Evolutionary conservation across 2,113 vertebrate genomes (phyloP), one percentile per base, ranked within the genome.

Genomic region (Heterochromis multidens): DNA sequence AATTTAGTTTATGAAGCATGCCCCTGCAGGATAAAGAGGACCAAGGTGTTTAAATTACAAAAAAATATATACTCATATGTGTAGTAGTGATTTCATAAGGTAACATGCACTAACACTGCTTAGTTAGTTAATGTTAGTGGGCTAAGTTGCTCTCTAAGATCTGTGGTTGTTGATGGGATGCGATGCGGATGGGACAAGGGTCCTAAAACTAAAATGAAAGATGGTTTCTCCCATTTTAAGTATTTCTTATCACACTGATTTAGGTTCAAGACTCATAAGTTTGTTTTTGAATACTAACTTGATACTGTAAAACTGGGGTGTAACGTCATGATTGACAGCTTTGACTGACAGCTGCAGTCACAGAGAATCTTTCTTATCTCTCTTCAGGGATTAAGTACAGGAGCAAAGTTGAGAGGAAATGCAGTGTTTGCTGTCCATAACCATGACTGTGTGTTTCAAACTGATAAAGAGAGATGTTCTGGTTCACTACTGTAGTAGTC

Each of bases 221-320:
- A 67, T 43, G n/a, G 40, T 40, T 65, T 65, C 23, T 65, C 62
- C 40, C 12, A 40, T 40, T 25, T 70, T 6, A 70, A 70, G 8
- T 46, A 23, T 27, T 27, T 43, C 23, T 67, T 67, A 25, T 67
- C 35, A 67, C 23, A 17, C 0, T 49, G 2, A 72, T 29, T 0
- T 70, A 46, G 17, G 37, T 70, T 43, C 63, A 70, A 67, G 65
- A 23, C 37, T 27, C 27, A 46, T 2, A 49, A 29, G 9, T 29
- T 72, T 7, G 16, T 72, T 72, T 52, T 72, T 72, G 23, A 46
- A 21, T 31, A 21, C 19, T 74, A 27, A 74, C 43, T 2, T 52
- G 16, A 70, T 70, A 37, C 17, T 21, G 67, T 31, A 52, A 17
- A 52, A 11, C 0, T 49, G 0, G 3, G 65, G 0, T 2, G 43